phyloP scores from a whole-genome alignment of 2,113 vertebrate species.

The Ornithorhynchus anatinus region DNA sequence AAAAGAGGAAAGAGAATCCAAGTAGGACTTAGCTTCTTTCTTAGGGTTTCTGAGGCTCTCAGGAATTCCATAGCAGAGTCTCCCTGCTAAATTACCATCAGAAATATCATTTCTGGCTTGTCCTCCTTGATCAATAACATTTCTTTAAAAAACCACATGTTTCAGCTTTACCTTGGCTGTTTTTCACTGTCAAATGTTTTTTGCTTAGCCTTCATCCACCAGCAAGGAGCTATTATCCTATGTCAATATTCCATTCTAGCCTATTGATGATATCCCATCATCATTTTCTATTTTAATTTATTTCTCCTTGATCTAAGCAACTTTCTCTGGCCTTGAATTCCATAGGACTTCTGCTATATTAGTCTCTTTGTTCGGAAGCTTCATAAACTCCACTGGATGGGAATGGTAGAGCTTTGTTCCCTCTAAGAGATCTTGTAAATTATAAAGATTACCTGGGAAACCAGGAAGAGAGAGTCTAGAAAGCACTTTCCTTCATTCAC shows the following conservation, averaged over 20 bases:
- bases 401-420: not conserved
- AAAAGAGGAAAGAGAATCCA: too few species aligned
- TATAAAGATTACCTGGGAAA: not conserved
- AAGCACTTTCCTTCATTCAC: not conserved
- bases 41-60: not conserved
- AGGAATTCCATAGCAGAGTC: not conserved
- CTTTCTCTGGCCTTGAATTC: not conserved
- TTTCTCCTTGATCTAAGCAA: constrained; percentile 11
- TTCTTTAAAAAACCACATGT: not conserved
- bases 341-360: not conserved
- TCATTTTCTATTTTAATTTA: constrained; percentile 5
- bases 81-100: not conserved
- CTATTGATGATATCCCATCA: not conserved
- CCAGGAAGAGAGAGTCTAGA: not conserved
- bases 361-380: not conserved
- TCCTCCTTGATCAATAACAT: not conserved
- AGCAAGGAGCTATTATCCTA: not conserved
- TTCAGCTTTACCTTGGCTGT: constrained; percentile 8
- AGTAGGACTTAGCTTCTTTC: not conserved
- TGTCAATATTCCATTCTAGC: constrained; percentile 1
- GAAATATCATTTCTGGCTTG: not conserved
- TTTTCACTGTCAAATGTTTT: constrained; percentile 8
- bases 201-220: not conserved
- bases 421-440: not conserved
- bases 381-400: not conserved